phyloP scores from a whole-genome alignment of 2,113 vertebrate genomes.

The Pseudolaguvia tuberculata region DNA sequence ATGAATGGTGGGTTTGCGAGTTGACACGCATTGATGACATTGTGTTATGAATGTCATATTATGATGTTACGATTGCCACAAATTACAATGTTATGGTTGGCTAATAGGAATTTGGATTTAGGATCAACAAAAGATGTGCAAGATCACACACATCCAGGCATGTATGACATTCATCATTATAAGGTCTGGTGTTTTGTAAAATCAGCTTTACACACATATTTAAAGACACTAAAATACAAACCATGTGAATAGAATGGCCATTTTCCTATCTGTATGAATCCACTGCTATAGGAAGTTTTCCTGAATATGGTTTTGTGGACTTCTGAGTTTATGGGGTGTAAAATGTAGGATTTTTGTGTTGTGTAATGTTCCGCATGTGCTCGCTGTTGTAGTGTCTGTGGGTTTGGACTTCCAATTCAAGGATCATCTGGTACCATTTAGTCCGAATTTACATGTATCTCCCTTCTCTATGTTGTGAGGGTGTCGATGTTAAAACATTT shows the following conservation, averaged over 20 bases:
- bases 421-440: constrained; percentile 37
- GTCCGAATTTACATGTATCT: constrained; percentile 6
- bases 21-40: too few relatives aligned
- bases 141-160: background rate
- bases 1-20: too few relatives aligned
- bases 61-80: too few relatives aligned
- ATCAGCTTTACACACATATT: background rate
- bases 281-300: background rate
- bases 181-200: too few relatives aligned
- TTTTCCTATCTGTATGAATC: background rate
- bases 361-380: constrained; percentile 1
- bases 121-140: too few relatives aligned
- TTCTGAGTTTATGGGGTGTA: constrained; percentile 17
- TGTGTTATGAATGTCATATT: too few relatives aligned
- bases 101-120: too few relatives aligned
- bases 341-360: constrained; percentile 15
- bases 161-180: too few relatives aligned
- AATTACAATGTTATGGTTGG: too few relatives aligned
- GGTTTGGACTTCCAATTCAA: constrained; percentile 18
- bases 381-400: constrained; percentile 2
- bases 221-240: background rate
- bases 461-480: background rate
- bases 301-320: background rate
- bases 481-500: constrained; percentile 14
- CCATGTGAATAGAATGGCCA: background rate